Evolutionary conservation across 2,888 invertebrate species (phyloP), one percentile per base, ranked within the genome.

Genomic region (Drosophila meridionalis): DNA sequence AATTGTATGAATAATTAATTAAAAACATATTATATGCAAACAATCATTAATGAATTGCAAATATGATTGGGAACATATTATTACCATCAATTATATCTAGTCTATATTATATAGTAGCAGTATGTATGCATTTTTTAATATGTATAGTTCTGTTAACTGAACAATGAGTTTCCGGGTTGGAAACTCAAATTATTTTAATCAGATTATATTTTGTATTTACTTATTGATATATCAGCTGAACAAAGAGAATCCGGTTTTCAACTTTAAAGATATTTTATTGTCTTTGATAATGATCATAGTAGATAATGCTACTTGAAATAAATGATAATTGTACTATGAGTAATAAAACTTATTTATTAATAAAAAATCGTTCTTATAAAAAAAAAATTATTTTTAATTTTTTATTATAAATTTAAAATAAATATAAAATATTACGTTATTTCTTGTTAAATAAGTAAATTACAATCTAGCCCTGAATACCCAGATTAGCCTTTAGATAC

Each of bases 101-200:
- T 36, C 34, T 26, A 52, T 50, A 32, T n/a, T 48, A 32, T 48
- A 48, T 20, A 1, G 26, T 11, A 3, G 11, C 9, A 20, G 20
- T 20, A 52, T 52, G n/a, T 30, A 48, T 30, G 14, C 14, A 30
- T 30, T 14, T 47, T 5, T 20, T 26, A 26, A 3, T 20, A 45
- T 45, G 26, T 14, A 50, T n/a, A 9, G 3, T 2, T 32, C 50
- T 32, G n/a, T n/a, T 3, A 48, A 11, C 50, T 50, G 9, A 50
- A 50, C 50, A 50, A 50, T 50, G 50, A 50, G 9, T 14, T n/a
- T 50, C n/a, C 50, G 50, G 50, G 50, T 32, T 28, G 47, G 28
- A 47, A 28, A 28, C 28, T 32, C 50, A 1, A 30, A 30, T 48
- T 14, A 48, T 30, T 14, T 8, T 12, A 30, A 30, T 48, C 14